Evolutionary conservation across 1,140 invertebrate species (phyloP).

Genomic region (Copidosoma floridanum): DNA sequence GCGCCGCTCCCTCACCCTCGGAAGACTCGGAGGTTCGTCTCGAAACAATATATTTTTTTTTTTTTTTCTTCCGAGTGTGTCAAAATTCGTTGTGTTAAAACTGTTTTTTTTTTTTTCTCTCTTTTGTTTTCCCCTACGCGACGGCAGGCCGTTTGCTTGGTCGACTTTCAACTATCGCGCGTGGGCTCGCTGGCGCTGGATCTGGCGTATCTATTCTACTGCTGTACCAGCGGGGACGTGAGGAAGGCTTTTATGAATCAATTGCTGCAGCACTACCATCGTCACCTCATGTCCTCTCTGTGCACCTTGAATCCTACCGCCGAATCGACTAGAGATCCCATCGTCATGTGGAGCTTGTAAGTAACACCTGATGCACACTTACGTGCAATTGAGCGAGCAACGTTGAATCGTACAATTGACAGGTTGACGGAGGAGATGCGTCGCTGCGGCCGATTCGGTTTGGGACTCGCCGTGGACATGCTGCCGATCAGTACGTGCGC

Average conservation of each 20-base stretch:
- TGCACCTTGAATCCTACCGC: slow-evolving; percentile 50
- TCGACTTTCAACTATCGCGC: slow-evolving; percentile 70
- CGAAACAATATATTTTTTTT: background rate
- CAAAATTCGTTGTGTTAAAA: background rate
- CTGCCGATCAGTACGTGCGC: slow-evolving; percentile 71
- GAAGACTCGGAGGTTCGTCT: too few relatives aligned
- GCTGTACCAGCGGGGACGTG: slow-evolving; percentile 64
- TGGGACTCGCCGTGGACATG: slow-evolving; percentile 69
- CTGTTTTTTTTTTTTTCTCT: too few relatives aligned
- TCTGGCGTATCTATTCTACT: slow-evolving; percentile 66
- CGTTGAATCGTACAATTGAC: slow-evolving; percentile 5
- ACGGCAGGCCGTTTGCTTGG: slow-evolving; percentile 62
- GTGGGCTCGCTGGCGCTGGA: slow-evolving; percentile 70
- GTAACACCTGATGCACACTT: slow-evolving; percentile 30
- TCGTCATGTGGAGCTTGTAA: slow-evolving; percentile 59
- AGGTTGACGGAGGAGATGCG: slow-evolving; percentile 66
- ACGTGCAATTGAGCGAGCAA: background rate
- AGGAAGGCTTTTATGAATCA: slow-evolving; percentile 59
- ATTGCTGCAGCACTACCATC: slow-evolving; percentile 61
- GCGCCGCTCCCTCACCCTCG: too few relatives aligned
- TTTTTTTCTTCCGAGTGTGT: background rate
- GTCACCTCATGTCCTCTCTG: slow-evolving; percentile 59
- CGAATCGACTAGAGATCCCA: slow-evolving; percentile 54
- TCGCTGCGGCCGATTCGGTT: slow-evolving; percentile 64
- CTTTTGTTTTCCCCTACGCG: too few relatives aligned